A percentile compares a stretch with the other conserved stretches of the same genome.
Conservation (phyloP, 1,140 invertebrate species). For the Cyclina sinensis region DNA sequence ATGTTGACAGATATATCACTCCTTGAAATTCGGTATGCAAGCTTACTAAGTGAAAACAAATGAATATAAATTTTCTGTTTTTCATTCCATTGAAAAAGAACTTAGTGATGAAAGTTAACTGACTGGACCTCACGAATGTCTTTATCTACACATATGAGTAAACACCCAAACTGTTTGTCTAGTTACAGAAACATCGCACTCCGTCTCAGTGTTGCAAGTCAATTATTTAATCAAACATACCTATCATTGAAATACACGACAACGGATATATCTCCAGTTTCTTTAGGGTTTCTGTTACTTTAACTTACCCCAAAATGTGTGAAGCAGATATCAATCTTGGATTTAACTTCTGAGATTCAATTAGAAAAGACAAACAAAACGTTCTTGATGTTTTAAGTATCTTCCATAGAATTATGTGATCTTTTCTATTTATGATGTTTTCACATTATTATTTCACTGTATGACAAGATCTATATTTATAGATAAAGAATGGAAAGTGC, state of each 20-base stretch:
- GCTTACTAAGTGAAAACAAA: too few relatives aligned
- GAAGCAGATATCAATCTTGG: not conserved
- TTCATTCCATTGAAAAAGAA: not conserved
- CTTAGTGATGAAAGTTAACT: not conserved
- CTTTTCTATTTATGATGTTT: too few relatives aligned
- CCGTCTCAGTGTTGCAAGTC: not conserved
- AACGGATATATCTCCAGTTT: not conserved
- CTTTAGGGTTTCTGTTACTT: not conserved
- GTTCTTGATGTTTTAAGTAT: too few relatives aligned
- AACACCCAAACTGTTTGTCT: constrained; percentile 15
- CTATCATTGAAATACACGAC: not conserved
- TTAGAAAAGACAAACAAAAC: not conserved
- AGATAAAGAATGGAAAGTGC: not conserved
- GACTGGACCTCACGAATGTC: not conserved
- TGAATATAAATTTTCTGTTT: not conserved
- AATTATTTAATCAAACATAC: constrained; percentile 20
- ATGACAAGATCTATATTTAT: too few relatives aligned
- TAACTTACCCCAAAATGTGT: not conserved
- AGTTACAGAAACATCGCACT: constrained; percentile 17
- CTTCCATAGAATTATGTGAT: too few relatives aligned
- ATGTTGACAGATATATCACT: too few relatives aligned
- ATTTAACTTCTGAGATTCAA: not conserved
- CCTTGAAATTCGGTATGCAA: too few relatives aligned
- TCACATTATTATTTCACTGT: too few relatives aligned
- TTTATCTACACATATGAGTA: not conserved